Conservation (phyloP, 35 echinoderm and acorn worm species). For the Nesometra sesokonis region DNA sequence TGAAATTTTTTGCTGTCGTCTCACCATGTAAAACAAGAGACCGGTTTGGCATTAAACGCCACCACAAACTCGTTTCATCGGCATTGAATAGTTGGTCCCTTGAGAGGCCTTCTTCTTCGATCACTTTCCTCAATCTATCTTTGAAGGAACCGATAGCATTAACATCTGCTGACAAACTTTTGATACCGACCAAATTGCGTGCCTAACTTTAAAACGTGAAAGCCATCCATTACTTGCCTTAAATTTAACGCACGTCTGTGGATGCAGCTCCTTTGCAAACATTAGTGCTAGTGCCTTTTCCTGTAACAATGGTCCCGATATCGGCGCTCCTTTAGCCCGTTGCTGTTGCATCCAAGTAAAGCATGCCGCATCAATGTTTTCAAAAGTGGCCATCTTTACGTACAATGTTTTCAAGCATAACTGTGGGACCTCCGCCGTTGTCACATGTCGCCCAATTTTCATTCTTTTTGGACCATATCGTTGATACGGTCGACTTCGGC, state of each 20-base stretch:
- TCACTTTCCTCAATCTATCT: not conserved
- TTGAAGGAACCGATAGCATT: not conserved
- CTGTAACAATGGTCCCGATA: not conserved
- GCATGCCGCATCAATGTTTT: too few relatives aligned
- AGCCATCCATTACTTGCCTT: too few relatives aligned
- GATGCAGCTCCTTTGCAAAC: not conserved
- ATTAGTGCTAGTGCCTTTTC: not conserved
- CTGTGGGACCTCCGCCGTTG: too few relatives aligned
- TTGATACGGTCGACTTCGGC: too few relatives aligned
- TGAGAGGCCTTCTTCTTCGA: not conserved
- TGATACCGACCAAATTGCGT: not conserved
- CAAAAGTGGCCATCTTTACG: too few relatives aligned
- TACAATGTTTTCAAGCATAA: too few relatives aligned
- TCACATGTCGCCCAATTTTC: too few relatives aligned
- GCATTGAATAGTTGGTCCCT: slow-evolving; percentile 4
- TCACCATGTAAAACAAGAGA: not conserved
- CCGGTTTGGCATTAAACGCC: not conserved
- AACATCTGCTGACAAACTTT: not conserved
- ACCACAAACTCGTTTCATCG: slow-evolving; percentile 7
- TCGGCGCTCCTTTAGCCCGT: not conserved
- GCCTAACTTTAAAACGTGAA: too few relatives aligned
- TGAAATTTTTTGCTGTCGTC: not conserved
- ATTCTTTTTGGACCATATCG: too few relatives aligned
- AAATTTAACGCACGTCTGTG: too few relatives aligned
- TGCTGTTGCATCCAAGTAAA: not conserved